Percentiles rank a stretch among this genome's conserved stretches.
These are phyloP conservation scores for Xenopus laevis DNA, from an alignment of 2,113 vertebrate genomes.

Conservation along the genomic window DNA sequence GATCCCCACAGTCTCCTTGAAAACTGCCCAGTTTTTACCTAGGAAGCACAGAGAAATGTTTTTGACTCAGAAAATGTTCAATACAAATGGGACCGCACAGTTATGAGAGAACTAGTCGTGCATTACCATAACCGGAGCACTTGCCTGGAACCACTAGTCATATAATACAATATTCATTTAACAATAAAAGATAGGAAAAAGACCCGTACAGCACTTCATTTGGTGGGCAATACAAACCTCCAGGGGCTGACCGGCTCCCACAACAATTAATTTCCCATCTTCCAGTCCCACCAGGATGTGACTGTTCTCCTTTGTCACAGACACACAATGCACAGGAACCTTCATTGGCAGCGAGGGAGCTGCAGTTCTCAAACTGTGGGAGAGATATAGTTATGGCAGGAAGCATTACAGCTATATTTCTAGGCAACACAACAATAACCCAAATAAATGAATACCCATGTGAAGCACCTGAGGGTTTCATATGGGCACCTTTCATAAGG, in stretches of 20 bases:
- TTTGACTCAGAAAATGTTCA: too few relatives aligned
- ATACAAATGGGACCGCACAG: too few relatives aligned
- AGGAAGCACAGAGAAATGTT: constrained; percentile 16
- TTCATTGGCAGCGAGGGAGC: constrained; percentile 77
- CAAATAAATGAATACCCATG: too few relatives aligned
- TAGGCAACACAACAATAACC: too few relatives aligned
- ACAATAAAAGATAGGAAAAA: too few relatives aligned
- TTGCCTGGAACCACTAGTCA: too few relatives aligned
- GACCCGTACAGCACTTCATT: too few relatives aligned
- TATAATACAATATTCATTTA: too few relatives aligned
- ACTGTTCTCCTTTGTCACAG: constrained; percentile 90
- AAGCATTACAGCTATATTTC: not conserved
- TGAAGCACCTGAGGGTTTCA: too few relatives aligned
- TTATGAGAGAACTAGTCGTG: too few relatives aligned
- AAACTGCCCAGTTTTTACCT: constrained; percentile 86
- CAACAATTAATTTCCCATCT: constrained; percentile 93
- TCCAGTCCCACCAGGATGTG: constrained; percentile 91
- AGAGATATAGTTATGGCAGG: not conserved
- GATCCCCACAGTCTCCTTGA: constrained; percentile 82
- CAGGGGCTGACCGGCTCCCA: constrained; percentile 86
- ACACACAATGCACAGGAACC: constrained; percentile 84
- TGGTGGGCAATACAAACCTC: constrained; percentile 70
- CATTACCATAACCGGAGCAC: too few relatives aligned
- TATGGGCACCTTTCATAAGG: too few relatives aligned
- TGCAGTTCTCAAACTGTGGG: constrained; percentile 64